Evolutionary conservation across 1,140 invertebrate species (phyloP).

Genomic region (Euborellia annulipes): DNA sequence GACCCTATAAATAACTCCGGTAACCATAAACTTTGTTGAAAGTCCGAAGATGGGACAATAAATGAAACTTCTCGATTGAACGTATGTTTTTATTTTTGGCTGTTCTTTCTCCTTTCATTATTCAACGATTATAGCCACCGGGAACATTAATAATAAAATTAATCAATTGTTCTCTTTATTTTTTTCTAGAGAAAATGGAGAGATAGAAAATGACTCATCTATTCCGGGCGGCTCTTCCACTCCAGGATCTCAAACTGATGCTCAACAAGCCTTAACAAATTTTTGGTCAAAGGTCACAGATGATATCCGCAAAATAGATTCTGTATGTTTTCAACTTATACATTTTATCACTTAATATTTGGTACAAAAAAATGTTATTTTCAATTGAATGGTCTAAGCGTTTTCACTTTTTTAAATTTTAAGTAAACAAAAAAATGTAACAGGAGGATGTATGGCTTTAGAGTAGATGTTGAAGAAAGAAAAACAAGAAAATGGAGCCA

Average conservation of each 20-base stretch:
- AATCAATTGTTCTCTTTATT: slow-evolving; percentile 8
- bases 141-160: slow-evolving; percentile 8
- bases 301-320: slow-evolving; percentile 54
- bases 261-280: slow-evolving; percentile 44
- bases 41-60: slow-evolving; percentile 14
- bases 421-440: neutral
- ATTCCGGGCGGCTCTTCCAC: slow-evolving; percentile 29
- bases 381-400: neutral
- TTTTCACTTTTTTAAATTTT: neutral
- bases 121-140: slow-evolving; percentile 2
- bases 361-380: neutral
- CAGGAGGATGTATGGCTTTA: slow-evolving; percentile 1
- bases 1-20: too few species aligned
- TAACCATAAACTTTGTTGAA: too few species aligned
- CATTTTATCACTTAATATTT: neutral
- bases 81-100: slow-evolving; percentile 12
- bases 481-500: too few species aligned
- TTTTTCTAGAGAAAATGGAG: slow-evolving; percentile 27
- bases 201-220: slow-evolving; percentile 28
- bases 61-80: slow-evolving; percentile 19
- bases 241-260: slow-evolving; percentile 32
- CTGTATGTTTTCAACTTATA: slow-evolving; percentile 29
- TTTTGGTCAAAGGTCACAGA: slow-evolving; percentile 68
- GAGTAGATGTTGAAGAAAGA: too few species aligned
- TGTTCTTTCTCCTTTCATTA: slow-evolving; percentile 10